Conservation (phyloP, 2,797 vertebrate species). For the Chromis chromis region DNA sequence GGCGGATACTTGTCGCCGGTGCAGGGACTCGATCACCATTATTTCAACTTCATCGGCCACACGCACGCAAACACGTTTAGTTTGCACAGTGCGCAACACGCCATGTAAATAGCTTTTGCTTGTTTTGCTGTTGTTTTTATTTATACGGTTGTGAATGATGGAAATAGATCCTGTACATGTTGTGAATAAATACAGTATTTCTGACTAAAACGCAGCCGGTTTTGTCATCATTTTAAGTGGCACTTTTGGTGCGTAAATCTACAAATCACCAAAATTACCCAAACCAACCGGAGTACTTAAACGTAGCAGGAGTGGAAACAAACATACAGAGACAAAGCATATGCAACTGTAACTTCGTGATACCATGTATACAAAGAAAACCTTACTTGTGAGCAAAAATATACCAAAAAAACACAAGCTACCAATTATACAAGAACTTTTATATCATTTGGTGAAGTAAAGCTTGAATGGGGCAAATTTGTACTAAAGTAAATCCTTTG, state of each 20-base stretch:
- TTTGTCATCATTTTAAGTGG: conserved; percentile 18
- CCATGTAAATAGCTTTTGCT: conserved; percentile 74
- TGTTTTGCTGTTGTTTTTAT: conserved; percentile 59
- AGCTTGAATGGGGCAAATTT: neutral
- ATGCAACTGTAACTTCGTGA: neutral
- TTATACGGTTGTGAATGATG: conserved; percentile 58
- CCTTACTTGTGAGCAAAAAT: neutral
- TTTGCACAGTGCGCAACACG: conserved; percentile 90
- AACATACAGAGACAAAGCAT: neutral
- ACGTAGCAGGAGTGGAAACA: neutral
- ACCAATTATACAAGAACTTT: neutral
- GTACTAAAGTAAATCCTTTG: too few species aligned
- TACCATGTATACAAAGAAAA: neutral
- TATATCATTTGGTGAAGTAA: neutral
- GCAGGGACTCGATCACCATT: conserved; percentile 93
- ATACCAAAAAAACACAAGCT: neutral
- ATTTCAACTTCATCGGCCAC: conserved; percentile 93
- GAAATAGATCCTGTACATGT: conserved; percentile 56
- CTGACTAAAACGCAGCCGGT: conserved; percentile 28
- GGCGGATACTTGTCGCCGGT: conserved; percentile 90
- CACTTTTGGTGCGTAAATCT: neutral
- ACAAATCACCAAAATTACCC: neutral
- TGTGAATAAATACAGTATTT: conserved; percentile 78
- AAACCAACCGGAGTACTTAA: neutral
- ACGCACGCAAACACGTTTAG: conserved; percentile 90